Conservation (phyloP, 2,797 vertebrate species). For the Dallia pectoralis region DNA sequence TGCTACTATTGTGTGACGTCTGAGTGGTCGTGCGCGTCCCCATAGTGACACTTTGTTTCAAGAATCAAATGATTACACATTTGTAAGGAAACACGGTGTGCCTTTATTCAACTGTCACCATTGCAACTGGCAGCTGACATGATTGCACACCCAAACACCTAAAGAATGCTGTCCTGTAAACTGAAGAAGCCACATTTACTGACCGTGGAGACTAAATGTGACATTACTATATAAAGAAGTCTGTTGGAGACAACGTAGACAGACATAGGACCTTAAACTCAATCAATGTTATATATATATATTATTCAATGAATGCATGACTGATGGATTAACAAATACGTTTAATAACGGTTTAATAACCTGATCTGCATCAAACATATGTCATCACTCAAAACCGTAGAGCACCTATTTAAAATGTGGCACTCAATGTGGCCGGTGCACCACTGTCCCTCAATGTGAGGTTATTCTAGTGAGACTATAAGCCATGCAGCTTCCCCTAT, state of each 20-base stretch:
- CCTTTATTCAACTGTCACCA: not conserved
- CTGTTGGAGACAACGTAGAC: not conserved
- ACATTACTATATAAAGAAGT: not conserved
- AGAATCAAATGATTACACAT: not conserved
- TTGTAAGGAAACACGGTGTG: not conserved
- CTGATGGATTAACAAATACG: not conserved
- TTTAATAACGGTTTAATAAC: not conserved
- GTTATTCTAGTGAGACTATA: not conserved
- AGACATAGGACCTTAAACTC: not conserved
- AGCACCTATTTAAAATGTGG: no score
- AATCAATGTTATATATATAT: not conserved
- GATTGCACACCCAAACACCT: conserved; percentile 13
- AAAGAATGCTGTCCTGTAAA: conserved; percentile 11
- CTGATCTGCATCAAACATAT: not conserved
- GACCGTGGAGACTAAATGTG: not conserved
- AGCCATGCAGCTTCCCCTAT: not conserved
- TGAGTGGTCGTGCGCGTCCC: conserved; percentile 63
- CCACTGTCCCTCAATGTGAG: not conserved
- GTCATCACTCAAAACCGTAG: no score
- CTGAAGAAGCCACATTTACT: not conserved
- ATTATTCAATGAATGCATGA: not conserved
- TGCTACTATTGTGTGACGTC: conserved; percentile 52
- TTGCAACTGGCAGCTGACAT: not conserved
- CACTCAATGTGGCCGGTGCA: not conserved
- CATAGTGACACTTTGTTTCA: conserved; percentile 6